Conservation (phyloP, 2,888 invertebrate genomes). For the Pachliopta kotzebuea region DNA sequence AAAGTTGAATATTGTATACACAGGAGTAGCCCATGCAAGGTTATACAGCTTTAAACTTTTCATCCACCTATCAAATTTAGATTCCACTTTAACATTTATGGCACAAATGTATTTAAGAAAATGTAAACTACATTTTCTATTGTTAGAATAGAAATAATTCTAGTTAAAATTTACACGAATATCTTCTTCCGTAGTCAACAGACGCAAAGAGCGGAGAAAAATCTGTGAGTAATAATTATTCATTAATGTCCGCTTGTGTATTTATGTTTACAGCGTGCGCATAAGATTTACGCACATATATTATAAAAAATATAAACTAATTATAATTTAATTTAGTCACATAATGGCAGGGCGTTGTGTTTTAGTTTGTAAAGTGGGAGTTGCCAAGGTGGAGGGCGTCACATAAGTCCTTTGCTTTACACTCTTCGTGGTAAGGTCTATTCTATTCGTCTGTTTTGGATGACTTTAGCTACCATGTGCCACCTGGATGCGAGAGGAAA, state of each 20-base stretch:
- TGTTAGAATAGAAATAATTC: neutral
- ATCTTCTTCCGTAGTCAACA: conserved; percentile 64
- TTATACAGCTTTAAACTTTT: neutral
- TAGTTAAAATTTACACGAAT: conserved; percentile 31
- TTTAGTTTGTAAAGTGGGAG: conserved; percentile 78
- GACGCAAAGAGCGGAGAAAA: conserved; percentile 66
- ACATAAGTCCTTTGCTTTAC: conserved; percentile 71
- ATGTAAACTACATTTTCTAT: neutral
- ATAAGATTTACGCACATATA: conserved; percentile 17
- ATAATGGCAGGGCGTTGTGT: conserved; percentile 34
- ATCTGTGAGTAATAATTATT: conserved; percentile 68
- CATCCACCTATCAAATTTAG: conserved; percentile 3
- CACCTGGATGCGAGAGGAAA: conserved; percentile 35
- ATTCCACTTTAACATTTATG: neutral
- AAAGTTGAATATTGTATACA: neutral
- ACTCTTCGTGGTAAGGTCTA: conserved; percentile 73
- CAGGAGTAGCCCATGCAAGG: neutral
- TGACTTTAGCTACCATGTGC: conserved; percentile 37
- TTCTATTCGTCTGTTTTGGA: conserved; percentile 41
- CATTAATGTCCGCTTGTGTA: conserved; percentile 35
- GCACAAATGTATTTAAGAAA: conserved; percentile 7
- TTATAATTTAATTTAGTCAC: conserved; percentile 29
- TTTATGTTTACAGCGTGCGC: conserved; percentile 24
- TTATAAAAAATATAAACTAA: neutral
- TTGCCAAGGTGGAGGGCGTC: conserved; percentile 77